Conservation (phyloP, 2,113 vertebrate species). For the Phaethornis superciliosus region DNA sequence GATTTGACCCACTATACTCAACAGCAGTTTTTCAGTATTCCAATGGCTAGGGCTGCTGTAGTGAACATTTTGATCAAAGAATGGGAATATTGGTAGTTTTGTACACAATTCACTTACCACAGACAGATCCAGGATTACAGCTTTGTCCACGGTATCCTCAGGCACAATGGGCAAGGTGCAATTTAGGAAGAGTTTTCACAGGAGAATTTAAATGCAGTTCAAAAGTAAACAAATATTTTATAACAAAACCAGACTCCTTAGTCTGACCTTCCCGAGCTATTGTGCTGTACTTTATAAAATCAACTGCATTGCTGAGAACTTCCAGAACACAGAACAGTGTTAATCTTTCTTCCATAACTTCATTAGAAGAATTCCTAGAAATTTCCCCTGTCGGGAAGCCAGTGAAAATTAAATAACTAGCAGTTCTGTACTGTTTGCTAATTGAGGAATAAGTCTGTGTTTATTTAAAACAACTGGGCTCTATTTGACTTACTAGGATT, state of each 20-base stretch:
- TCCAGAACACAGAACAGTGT: not conserved
- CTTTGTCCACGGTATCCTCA: not conserved
- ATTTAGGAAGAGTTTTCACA: not conserved
- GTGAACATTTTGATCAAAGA: not conserved
- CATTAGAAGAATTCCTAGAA: slow-evolving; percentile 12
- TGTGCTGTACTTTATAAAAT: not conserved
- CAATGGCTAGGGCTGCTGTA: not conserved
- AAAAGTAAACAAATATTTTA: not conserved
- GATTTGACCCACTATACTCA: not conserved
- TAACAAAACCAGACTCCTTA: not conserved
- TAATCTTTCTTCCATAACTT: slow-evolving; percentile 10
- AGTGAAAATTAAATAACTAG: not conserved
- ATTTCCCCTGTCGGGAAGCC: not conserved
- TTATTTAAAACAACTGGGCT: not conserved
- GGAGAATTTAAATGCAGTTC: not conserved
- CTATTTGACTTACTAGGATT: not conserved
- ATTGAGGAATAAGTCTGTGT: not conserved
- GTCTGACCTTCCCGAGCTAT: not conserved
- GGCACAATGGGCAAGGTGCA: not conserved
- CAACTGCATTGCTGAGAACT: not conserved
- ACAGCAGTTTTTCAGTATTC: not conserved
- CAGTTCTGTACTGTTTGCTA: not conserved
- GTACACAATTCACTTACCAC: not conserved
- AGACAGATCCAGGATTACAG: not conserved
- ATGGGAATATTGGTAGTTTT: not conserved